Evolutionary conservation across 2,113 vertebrate species (phyloP).

Genomic region (Gallinago paraguaiae): DNA sequence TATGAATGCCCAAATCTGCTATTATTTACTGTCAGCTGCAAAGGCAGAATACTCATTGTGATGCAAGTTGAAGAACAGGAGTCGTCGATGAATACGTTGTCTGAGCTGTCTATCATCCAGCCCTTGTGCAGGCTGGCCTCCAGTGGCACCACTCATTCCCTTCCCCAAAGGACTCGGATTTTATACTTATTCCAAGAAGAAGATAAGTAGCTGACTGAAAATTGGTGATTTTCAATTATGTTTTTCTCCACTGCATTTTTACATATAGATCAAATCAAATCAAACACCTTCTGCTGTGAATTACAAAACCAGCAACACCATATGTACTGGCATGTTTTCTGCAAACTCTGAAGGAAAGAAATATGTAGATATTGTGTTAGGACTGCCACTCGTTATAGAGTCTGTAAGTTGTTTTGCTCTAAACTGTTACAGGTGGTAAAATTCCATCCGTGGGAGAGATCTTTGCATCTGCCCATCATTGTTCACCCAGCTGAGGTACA

Average conservation of each 20-base stretch:
- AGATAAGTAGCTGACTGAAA: not conserved
- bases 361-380: not conserved
- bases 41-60: not conserved
- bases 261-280: not conserved
- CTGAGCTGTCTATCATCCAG: not conserved
- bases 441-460: not conserved
- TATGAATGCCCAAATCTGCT: not conserved
- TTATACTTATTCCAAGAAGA: not conserved
- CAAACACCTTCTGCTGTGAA: not conserved
- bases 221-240: not conserved
- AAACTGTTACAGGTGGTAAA: not conserved
- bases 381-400: not conserved
- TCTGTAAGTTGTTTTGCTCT: not conserved
- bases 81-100: fast-evolving
- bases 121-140: not conserved
- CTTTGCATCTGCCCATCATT: not conserved
- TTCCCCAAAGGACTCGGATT: not conserved
- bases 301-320: not conserved
- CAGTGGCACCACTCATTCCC: not conserved
- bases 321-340: not conserved
- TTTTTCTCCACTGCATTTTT: not conserved
- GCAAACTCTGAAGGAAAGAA: not conserved
- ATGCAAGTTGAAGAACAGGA: not conserved
- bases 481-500: not conserved
- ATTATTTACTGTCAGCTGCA: not conserved